Evolutionary conservation across 2,888 invertebrate species (phyloP).

Genomic region (Melinaea menophilus): DNA sequence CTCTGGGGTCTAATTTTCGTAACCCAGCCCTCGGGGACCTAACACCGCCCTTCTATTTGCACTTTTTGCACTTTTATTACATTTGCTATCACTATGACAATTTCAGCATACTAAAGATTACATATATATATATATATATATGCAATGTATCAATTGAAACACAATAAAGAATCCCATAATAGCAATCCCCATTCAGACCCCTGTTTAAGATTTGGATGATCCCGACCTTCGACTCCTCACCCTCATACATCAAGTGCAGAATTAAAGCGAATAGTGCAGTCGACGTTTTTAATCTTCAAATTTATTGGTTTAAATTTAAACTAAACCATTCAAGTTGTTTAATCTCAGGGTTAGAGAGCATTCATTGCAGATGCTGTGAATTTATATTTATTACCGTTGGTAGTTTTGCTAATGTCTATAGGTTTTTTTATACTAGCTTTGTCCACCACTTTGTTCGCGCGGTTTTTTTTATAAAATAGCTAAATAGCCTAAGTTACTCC

Average conservation of each 20-base stretch:
- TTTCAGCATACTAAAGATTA: neutral
- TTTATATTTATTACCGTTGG: constrained; percentile 24
- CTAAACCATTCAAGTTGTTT: constrained; percentile 57
- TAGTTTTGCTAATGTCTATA: constrained; percentile 33
- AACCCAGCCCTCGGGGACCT: constrained; percentile 62
- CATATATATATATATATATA: no score
- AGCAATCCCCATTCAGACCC: constrained; percentile 32
- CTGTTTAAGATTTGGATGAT: constrained; percentile 48
- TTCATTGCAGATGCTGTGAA: constrained; percentile 44
- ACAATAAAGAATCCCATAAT: neutral
- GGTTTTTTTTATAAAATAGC: no score
- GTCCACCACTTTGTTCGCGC: neutral
- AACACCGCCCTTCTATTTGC: constrained; percentile 22
- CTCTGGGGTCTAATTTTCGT: constrained; percentile 74
- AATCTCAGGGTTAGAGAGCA: constrained; percentile 51
- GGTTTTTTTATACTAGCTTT: neutral
- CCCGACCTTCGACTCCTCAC: constrained; percentile 44
- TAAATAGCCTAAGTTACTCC: no score
- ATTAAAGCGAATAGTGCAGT: constrained; percentile 58
- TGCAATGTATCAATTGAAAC: neutral
- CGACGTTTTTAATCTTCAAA: constrained; percentile 69
- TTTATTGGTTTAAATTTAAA: constrained; percentile 63
- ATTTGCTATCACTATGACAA: constrained; percentile 22
- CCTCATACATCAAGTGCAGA: constrained; percentile 74
- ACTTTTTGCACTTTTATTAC: constrained; percentile 7